A percentile compares a stretch with the other conserved stretches of the same genome.
Evolutionary conservation across 2,888 invertebrate genomes (phyloP).

Genomic region (Cecidostiba fungosa): DNA sequence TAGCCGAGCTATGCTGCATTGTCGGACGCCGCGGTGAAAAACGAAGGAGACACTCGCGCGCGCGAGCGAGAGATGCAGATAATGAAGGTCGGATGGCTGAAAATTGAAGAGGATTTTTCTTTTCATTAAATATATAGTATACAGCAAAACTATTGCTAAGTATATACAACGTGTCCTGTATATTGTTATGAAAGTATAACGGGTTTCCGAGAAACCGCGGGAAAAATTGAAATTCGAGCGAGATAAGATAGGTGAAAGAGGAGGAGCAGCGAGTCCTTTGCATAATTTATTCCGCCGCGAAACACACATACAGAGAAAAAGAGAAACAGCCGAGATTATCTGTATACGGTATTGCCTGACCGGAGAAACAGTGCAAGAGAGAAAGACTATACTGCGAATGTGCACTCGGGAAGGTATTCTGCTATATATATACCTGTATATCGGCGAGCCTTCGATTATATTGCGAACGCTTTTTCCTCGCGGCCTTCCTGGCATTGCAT

Average conservation of each 20-base stretch:
- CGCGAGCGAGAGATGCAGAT: neutral
- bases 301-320: neutral
- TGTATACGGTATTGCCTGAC: no score
- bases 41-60: neutral
- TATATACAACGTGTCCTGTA: no score
- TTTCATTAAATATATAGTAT: neutral
- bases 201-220: neutral
- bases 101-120: neutral
- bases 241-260: neutral
- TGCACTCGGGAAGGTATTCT: neutral
- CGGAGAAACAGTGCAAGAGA: neutral
- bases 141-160: neutral
- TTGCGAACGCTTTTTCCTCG: slow-evolving; percentile 22
- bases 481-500: slow-evolving; percentile 10
- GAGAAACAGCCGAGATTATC: slow-evolving; percentile 2
- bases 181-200: neutral
- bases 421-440: neutral
- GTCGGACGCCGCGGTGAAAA: neutral
- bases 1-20: slow-evolving; percentile 55
- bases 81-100: neutral
- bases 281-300: slow-evolving; percentile 16
- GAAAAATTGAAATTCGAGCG: neutral
- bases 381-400: neutral
- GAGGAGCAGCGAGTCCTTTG: neutral
- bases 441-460: neutral